A percentile compares a stretch with the other conserved stretches of the same genome.
Evolutionary conservation across 2,888 invertebrate species (phyloP).

Genomic region (Amphimallon solstitiale): DNA sequence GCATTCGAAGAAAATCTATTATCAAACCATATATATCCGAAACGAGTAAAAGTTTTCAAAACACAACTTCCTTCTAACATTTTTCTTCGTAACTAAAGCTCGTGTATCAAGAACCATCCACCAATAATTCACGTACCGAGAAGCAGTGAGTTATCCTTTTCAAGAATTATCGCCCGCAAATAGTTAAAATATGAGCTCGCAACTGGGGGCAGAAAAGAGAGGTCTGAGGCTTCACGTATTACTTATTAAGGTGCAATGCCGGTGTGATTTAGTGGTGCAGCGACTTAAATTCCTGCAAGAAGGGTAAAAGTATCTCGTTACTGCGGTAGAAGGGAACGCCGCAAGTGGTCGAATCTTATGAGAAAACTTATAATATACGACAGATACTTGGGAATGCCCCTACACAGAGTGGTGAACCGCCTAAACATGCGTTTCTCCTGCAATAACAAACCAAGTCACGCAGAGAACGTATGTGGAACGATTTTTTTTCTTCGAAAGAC

Average conservation of each 20-base stretch:
- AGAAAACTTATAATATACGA: constrained; percentile 42
- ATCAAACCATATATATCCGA: too few species aligned
- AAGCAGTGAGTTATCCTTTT: not conserved
- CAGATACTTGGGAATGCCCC: constrained; percentile 24
- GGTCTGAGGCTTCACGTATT: constrained; percentile 40
- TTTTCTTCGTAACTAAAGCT: not conserved
- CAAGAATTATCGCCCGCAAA: constrained; percentile 12
- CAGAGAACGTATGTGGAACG: constrained; percentile 7
- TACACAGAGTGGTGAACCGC: too few species aligned
- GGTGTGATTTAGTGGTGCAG: constrained; percentile 46
- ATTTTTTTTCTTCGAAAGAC: not conserved
- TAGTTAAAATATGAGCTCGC: constrained; percentile 11
- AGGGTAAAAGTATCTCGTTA: constrained; percentile 38
- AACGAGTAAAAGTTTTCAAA: too few species aligned
- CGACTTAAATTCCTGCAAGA: constrained; percentile 37
- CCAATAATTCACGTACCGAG: constrained; percentile 2
- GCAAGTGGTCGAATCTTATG: constrained; percentile 46
- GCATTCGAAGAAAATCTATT: too few species aligned
- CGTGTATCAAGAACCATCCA: not conserved
- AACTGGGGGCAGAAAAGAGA: not conserved
- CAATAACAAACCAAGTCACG: constrained; percentile 31
- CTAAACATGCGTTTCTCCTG: too few species aligned
- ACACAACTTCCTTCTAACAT: not conserved
- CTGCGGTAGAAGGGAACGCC: constrained; percentile 35
- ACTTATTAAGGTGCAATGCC: constrained; percentile 48